A percentile compares a stretch with the other conserved stretches of the same genome.
Conservation (phyloP, 2,797 vertebrate genomes). For the Notolepis coatsorum region DNA sequence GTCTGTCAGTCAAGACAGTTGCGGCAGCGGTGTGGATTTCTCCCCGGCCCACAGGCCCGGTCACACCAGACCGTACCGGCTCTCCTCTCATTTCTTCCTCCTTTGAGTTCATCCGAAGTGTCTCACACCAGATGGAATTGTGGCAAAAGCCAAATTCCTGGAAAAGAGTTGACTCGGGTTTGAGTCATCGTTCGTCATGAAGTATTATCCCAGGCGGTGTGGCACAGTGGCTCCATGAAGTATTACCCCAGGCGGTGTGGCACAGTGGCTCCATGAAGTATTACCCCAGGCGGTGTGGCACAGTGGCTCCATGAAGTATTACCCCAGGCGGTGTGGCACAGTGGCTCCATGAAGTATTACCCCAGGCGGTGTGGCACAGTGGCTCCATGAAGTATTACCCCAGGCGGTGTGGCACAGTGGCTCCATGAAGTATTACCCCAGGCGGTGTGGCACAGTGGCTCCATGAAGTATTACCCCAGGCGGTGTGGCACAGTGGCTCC, state of each 20-base stretch:
- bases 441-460: constrained; percentile 20
- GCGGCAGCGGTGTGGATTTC: constrained; percentile 5
- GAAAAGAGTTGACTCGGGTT: constrained; percentile 42
- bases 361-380: too few species aligned
- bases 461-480: too few species aligned
- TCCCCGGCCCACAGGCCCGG: constrained; percentile 21
- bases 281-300: too few species aligned
- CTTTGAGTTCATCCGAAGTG: constrained; percentile 30
- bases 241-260: too few species aligned
- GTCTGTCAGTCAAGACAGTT: constrained; percentile 25
- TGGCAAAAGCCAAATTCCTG: constrained; percentile 33
- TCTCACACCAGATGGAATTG: constrained; percentile 40
- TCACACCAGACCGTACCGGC: constrained; percentile 22
- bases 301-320: constrained; percentile 34
- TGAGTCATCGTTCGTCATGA: constrained; percentile 48
- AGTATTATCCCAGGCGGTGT: constrained; percentile 14
- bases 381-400: too few species aligned
- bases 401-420: too few species aligned
- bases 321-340: constrained; percentile 16
- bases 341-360: too few species aligned
- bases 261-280: too few species aligned
- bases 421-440: constrained; percentile 24
- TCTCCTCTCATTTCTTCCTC: constrained; percentile 2
- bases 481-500: too few species aligned
- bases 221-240: too few species aligned